phyloP scores from a whole-genome alignment of 64 coral and sea anemone species.

The Pocillopora damicornis region DNA sequence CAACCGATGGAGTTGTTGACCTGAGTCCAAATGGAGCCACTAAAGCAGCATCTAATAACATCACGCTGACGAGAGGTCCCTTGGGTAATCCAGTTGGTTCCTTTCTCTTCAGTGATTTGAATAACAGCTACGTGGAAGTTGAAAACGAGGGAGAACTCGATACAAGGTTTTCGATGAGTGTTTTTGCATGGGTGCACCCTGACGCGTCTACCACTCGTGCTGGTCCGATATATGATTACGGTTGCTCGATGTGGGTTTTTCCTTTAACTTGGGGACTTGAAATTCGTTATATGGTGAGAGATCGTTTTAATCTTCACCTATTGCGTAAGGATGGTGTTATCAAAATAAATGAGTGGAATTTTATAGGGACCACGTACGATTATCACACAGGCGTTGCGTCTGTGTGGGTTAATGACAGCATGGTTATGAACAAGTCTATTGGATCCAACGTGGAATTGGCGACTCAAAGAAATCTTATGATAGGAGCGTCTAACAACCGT shows the following conservation, averaged over 20 bases:
- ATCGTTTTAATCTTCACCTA: not conserved
- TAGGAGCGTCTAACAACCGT: constrained; percentile 1
- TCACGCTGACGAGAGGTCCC: not conserved
- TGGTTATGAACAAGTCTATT: not conserved
- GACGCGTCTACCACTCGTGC: not conserved
- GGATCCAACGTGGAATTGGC: not conserved
- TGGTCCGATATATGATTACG: constrained; percentile 24
- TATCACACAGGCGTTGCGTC: constrained; percentile 1
- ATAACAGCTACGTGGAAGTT: constrained; percentile 4
- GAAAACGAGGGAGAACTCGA: constrained; percentile 2
- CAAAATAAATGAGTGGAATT: constrained; percentile 4
- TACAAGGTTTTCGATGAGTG: not conserved
- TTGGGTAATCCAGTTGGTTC: not conserved
- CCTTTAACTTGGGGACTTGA: not conserved
- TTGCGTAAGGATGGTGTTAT: not conserved
- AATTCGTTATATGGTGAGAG: not conserved
- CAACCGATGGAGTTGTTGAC: not conserved
- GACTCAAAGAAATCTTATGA: not conserved
- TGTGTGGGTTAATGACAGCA: constrained; percentile 1
- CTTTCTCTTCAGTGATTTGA: not conserved
- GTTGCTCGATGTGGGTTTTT: not conserved
- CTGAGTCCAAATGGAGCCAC: not conserved
- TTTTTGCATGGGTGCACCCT: constrained; percentile 10
- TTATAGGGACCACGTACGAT: constrained; percentile 16
- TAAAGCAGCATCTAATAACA: not conserved